phyloP scores from a whole-genome alignment of 2,888 invertebrate genomes.

The Dascillus cervinus region DNA sequence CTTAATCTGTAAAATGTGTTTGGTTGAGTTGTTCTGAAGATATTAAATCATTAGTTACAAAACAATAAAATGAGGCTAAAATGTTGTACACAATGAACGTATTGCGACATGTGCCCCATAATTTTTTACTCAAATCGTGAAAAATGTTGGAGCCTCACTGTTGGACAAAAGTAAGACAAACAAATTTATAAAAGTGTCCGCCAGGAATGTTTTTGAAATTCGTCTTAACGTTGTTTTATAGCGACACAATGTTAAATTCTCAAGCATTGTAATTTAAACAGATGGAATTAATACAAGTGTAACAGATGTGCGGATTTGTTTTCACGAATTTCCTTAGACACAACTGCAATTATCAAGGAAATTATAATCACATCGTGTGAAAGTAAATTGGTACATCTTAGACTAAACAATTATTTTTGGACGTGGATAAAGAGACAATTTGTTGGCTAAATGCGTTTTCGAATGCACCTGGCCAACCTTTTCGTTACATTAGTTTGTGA shows the following conservation, averaged over 20 bases:
- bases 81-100: too few species aligned
- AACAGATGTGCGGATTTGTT: conserved; percentile 21
- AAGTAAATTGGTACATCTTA: conserved; percentile 30
- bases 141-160: conserved; percentile 2
- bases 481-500: too few species aligned
- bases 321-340: conserved; percentile 20
- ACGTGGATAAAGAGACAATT: conserved; percentile 18
- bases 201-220: conserved; percentile 9
- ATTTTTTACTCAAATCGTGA: conserved; percentile 5
- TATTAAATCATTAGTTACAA: too few species aligned
- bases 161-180: conserved; percentile 5
- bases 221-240: conserved; percentile 5
- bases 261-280: conserved; percentile 9
- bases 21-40: too few species aligned
- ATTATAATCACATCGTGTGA: conserved; percentile 25
- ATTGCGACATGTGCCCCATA: too few species aligned
- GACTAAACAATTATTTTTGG: conserved; percentile 26
- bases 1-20: too few species aligned
- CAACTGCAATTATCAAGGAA: conserved; percentile 25
- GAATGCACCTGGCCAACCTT: conserved; percentile 30
- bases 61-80: too few species aligned
- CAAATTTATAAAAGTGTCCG: conserved; percentile 9
- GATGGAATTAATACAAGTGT: conserved; percentile 19
- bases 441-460: conserved; percentile 26
- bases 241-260: conserved; percentile 6